Evolutionary conservation across 2,888 invertebrate genomes (phyloP), one percentile per base, ranked within the genome.

Genomic region (Aphodius granarius): DNA sequence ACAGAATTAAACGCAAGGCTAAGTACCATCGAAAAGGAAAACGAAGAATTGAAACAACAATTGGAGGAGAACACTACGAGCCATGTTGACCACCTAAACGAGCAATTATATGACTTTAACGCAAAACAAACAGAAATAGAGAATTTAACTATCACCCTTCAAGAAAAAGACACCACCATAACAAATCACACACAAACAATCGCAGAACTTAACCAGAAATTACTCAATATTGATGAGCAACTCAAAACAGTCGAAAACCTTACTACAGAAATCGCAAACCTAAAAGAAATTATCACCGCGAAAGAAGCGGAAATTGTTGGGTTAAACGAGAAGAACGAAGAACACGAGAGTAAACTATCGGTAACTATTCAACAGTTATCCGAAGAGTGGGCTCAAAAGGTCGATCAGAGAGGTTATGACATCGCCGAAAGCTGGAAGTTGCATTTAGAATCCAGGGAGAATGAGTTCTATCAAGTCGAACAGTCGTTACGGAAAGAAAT

Each of bases 371-470:
- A 82, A 6, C 79, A 85, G 3, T 75, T 88, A 6, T 84, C 85
- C 64, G 83, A 84, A 43, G 86, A 88, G 73, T 88, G 88, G 88
- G 86, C 91, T 64, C 87, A 88, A 76, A 88, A 91, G 75, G 89
- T 92, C 22, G 92, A 93, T 82, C 91, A 93, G 84, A 88, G 91
- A 79, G 92, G 93, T 73, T 89, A 89, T 81, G 92, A 93, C 87
- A 90, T 93, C 76, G 92, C 93, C 9, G 91, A 91, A 85, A 88
- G 92, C 82, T 93, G 93, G 93, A 92, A 93, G 82, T 88, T 91
- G 79, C 93, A 93, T 85, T 84, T 93, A 75, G 88, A 90, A n/a
- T 89, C 89, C 80, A 89, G 91, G 65, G 92, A 93, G 87, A 87
- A 86, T 9, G 92, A 92, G 80, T 92, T 92, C 82, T 87, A 88